Conservation (phyloP, 2,113 vertebrate genomes). For the Capreolus pygargus region DNA sequence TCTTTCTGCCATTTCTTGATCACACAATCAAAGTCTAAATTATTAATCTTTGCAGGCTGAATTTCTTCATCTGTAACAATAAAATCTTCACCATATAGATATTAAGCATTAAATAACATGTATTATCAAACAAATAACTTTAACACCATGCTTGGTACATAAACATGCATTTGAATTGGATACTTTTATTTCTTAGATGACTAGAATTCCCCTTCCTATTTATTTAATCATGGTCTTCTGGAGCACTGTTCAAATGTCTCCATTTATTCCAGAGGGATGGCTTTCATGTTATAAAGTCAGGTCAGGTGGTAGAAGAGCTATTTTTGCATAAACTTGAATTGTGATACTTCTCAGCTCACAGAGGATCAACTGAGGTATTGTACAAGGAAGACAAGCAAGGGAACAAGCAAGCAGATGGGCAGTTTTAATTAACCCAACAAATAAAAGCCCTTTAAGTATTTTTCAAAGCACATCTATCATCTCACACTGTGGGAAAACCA, state of each 20-base stretch:
- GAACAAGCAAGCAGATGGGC: background rate
- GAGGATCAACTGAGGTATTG: background rate
- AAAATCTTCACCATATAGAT: background rate
- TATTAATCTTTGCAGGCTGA: background rate
- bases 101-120: background rate
- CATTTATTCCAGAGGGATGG: background rate
- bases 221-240: background rate
- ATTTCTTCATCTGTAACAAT: conserved; percentile 28
- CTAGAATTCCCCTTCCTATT: background rate
- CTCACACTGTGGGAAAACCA: background rate
- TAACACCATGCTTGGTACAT: background rate
- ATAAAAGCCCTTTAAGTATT: conserved; percentile 44
- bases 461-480: conserved; percentile 9
- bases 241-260: background rate
- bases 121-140: background rate
- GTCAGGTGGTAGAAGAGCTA: background rate
- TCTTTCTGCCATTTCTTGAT: background rate
- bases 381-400: background rate
- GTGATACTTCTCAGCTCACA: conserved; percentile 4
- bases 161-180: background rate
- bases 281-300: background rate
- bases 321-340: background rate
- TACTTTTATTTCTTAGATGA: conserved; percentile 1
- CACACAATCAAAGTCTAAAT: background rate
- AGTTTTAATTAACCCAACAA: conserved; percentile 35